Evolutionary conservation across 2,113 vertebrate genomes (phyloP), one percentile per base, ranked within the genome.

Genomic region (Colaptes auratus): DNA sequence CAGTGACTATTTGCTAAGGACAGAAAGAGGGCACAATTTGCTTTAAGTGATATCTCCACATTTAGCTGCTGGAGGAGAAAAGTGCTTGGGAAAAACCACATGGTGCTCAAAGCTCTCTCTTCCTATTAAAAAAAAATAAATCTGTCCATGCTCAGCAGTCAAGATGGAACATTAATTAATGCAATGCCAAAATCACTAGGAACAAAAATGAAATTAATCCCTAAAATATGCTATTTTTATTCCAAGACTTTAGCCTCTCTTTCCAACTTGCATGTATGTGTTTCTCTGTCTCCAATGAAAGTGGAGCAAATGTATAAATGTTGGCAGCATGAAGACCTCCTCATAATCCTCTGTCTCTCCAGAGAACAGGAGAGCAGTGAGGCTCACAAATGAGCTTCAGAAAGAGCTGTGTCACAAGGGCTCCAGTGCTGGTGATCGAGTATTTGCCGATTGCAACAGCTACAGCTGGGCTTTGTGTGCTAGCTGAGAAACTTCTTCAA

Each of bases 41-140:
- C 89, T 96, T 82, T 73, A 94, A 86, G 69, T 91, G 89, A 10
- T 93, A 69, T 80, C 87, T 93, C 94, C 67, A 81, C 89, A 91
- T 93, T 95, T 96, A 95, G 91, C 63, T 92, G 71, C 85, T 91
- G 88, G 85, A 93, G 84, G 71, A 96, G 39, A 46, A 46, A 75
- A 93, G 88, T 93, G 82, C 90, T 94, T 82, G 36, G 87, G 92
- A 95, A 95, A 96, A 96, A 81, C 85, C 95, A 95, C 95, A 95
- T 96, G 93, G 95, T 94, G 76, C 94, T 96, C 69, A 88, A 90
- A 97, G 85, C 85, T 83, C 70, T 86, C 77, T 93, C 53, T 66
- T 96, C 82, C 48, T 95, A 96, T 95, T 95, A 91, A 85, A 88
- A 96, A 94, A 95, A 94, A 84, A 95, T n/a, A 94, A 92, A 95